Evolutionary conservation across 2,888 invertebrate species (phyloP), one percentile per base, ranked within the genome.

Genomic region (Chrysomela aeneicollis): DNA sequence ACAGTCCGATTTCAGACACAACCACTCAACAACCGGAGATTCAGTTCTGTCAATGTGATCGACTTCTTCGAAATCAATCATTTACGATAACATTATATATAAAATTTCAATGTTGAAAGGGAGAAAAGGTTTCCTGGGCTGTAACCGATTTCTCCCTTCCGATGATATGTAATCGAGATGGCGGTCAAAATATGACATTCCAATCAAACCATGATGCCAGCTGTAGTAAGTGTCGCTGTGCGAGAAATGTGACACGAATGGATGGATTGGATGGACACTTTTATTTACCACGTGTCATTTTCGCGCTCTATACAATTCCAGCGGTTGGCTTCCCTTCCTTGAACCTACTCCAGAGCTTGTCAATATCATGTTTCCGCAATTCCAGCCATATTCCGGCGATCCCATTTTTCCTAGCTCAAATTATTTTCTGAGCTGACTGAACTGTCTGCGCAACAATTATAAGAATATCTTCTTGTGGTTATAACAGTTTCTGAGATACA

Each of bases 311-410:
- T 42, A 60, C 55, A 49, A 63, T 63, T 64, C 55, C 50, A 55
- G 64, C 60, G 42, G 46, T 60, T 50, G 21, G 50, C 60, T 30
- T 61, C 19, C 57, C 47, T 19, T 52, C 53, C 64, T 54, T 47
- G 10, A 52, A 12, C 10, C 26, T 3, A 5, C 6, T 26, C 26
- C 26, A 26, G 3, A 2, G 32, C 18, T 62, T 66, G 66, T 66
- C 66, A 66, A 67, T 63, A 63, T 67, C 67, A 63, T 63, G 66
- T 66, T 66, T 59, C 59, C n/a, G 46, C 26, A 12, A 5, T 64
- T 35, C 6, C 26, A 10, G 32, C 32, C 9, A 35, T 35, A 5
- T 64, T 35, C 4, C 55, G 35, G 18, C 26, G 17, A 32, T 60
- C 51, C 19, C 55, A 19, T 58, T 64, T 49, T 61, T n/a, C 32